A percentile compares a stretch with the other conserved stretches of the same genome.
phyloP scores from a whole-genome alignment of 1,140 invertebrate genomes.

The Nephila pilipes region DNA sequence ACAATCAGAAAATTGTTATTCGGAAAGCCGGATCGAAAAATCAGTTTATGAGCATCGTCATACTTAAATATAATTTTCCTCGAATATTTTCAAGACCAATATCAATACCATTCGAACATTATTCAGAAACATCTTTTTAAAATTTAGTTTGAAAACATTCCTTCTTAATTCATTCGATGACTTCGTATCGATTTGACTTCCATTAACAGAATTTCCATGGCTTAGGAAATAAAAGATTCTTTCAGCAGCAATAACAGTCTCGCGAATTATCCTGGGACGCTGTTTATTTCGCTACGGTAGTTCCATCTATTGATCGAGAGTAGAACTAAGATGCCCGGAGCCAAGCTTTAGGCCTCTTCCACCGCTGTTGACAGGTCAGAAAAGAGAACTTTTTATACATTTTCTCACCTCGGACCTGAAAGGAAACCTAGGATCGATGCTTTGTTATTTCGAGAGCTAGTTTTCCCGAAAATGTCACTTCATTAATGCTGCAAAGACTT shows the following conservation, averaged over 20 bases:
- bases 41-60: neutral
- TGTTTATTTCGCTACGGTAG: neutral
- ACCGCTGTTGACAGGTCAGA: neutral
- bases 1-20: neutral
- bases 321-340: neutral
- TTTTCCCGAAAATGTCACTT: neutral
- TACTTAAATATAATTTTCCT: neutral
- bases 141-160: neutral
- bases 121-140: neutral
- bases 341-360: neutral
- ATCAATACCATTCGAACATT: neutral
- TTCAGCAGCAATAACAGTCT: neutral
- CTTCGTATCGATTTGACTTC: neutral
- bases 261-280: neutral
- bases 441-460: neutral
- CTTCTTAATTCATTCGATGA: neutral
- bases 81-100: neutral
- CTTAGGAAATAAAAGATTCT: neutral
- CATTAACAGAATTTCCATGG: neutral
- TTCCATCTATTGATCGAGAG: neutral
- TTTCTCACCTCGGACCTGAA: neutral
- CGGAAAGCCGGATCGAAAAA: neutral
- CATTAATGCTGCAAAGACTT: neutral
- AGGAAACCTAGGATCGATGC: neutral
- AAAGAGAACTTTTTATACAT: neutral